phyloP scores from a whole-genome alignment of 2,113 vertebrate genomes.

The Antigone vipio region DNA sequence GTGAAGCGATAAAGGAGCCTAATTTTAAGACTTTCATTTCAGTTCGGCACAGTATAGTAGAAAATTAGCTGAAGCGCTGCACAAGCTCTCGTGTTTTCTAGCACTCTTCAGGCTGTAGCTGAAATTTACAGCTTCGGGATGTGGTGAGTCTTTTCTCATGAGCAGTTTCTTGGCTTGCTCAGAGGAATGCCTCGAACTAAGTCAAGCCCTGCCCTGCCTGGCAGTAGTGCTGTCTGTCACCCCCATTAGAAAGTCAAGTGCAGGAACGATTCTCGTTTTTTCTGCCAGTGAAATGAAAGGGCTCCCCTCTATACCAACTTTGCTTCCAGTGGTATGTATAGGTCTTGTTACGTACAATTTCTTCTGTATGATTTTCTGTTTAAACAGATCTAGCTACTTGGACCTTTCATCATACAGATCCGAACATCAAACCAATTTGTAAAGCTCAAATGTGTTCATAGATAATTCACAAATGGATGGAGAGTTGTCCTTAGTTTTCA shows the following conservation, averaged over 20 bases:
- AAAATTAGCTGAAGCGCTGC: background rate
- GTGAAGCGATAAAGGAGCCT: background rate
- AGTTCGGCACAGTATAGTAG: background rate
- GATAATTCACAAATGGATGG: background rate
- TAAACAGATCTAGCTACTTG: background rate
- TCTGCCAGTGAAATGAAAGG: background rate
- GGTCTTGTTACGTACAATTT: background rate
- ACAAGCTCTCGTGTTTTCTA: background rate
- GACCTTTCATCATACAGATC: background rate
- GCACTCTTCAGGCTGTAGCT: background rate
- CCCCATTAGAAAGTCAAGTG: background rate
- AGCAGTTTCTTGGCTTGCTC: background rate
- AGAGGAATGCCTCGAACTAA: background rate
- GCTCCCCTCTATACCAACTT: background rate
- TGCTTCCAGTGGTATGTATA: background rate
- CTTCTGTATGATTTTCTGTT: background rate
- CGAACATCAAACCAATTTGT: background rate
- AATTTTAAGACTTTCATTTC: background rate
- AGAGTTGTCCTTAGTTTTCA: background rate
- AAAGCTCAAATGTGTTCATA: background rate
- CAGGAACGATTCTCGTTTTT: background rate
- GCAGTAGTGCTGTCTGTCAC: background rate
- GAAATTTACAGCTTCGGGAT: background rate
- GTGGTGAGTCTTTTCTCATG: background rate
- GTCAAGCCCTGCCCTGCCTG: background rate